phyloP scores from a whole-genome alignment of 2,113 vertebrate genomes.

The Ciconia stormi region DNA sequence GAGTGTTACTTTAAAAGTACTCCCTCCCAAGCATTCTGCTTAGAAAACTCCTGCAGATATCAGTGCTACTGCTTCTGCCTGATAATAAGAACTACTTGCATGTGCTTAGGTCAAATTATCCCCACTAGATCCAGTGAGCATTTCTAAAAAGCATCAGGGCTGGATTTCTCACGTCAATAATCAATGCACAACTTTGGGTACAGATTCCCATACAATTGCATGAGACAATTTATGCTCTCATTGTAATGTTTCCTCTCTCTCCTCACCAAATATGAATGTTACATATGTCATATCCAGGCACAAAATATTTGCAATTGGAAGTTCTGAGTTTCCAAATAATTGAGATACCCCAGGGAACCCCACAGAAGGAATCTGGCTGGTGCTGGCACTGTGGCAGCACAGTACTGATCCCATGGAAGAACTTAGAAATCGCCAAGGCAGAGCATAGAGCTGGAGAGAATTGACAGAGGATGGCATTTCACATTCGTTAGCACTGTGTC shows the following conservation, averaged over 20 bases:
- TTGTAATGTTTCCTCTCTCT: neutral
- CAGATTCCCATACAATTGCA: neutral
- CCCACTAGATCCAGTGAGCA: neutral
- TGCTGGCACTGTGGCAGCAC: fast-evolving
- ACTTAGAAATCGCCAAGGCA: neutral
- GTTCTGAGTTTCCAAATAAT: neutral
- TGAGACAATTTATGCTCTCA: neutral
- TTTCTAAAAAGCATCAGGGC: neutral
- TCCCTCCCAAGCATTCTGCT: neutral
- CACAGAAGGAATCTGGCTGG: neutral
- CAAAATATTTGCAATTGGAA: neutral
- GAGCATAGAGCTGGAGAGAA: neutral
- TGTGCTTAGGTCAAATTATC: neutral
- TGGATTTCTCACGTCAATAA: neutral
- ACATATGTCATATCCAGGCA: neutral
- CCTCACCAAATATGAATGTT: neutral
- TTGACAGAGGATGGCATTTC: neutral
- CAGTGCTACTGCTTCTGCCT: neutral
- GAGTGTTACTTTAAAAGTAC: neutral
- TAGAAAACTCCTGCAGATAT: neutral
- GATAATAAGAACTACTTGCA: neutral
- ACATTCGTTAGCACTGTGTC: neutral
- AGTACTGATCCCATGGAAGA: neutral
- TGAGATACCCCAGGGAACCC: neutral
- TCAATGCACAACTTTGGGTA: neutral